phyloP scores from a whole-genome alignment of 1,140 invertebrate genomes.

The Heliconius nattereri region DNA sequence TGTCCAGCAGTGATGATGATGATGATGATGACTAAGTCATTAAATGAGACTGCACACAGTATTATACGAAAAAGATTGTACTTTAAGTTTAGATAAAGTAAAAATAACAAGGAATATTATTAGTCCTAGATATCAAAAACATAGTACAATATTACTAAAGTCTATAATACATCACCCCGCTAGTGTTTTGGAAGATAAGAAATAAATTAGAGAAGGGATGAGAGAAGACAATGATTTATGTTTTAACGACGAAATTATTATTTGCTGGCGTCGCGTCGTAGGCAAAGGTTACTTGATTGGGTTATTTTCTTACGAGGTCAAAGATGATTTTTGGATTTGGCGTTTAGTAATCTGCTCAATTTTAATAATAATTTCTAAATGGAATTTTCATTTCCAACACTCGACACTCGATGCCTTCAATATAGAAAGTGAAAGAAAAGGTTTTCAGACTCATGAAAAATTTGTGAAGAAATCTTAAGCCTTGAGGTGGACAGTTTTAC shows the following conservation, averaged over 20 bases:
- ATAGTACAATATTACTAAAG: neutral
- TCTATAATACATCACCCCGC: constrained; percentile 6
- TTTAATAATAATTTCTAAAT: too few species aligned
- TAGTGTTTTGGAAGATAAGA: constrained; percentile 9
- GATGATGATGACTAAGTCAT: too few species aligned
- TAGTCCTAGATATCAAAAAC: neutral
- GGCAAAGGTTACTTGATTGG: constrained; percentile 1
- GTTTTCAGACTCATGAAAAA: too few species aligned
- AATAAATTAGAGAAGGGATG: constrained; percentile 5
- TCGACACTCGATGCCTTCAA: too few species aligned
- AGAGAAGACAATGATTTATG: constrained; percentile 8
- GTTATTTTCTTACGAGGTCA: neutral
- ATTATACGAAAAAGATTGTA: too few species aligned
- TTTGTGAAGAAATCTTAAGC: too few species aligned
- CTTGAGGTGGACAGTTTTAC: too few species aligned
- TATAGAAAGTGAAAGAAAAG: too few species aligned
- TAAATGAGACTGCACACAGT: too few species aligned
- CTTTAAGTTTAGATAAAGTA: neutral
- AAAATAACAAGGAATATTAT: neutral
- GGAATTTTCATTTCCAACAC: too few species aligned
- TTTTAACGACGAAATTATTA: constrained; percentile 6
- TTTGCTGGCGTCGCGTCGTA: neutral
- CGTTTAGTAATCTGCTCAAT: too few species aligned
- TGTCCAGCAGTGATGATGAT: too few species aligned
- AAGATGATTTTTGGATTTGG: neutral